Evolutionary conservation across 2,113 vertebrate genomes (phyloP).

Genomic region (Rhinopomastus cyanomelas): DNA sequence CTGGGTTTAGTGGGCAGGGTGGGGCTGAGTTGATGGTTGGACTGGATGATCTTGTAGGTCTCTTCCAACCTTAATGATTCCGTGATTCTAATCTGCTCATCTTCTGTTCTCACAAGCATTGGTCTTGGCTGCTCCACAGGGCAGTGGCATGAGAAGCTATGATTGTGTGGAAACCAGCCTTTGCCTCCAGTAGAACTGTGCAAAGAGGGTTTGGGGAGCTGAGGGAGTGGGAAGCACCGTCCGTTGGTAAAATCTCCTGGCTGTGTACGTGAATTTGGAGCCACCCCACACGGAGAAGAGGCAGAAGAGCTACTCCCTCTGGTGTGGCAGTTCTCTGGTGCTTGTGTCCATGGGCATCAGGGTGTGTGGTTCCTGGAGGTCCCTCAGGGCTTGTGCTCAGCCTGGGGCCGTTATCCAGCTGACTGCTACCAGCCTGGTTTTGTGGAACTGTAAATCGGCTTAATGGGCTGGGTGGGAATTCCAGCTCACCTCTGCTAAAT

Average conservation of each 20-base stretch:
- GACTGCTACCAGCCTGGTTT: not conserved
- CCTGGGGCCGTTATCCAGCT: not conserved
- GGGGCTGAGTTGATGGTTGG: too few species aligned
- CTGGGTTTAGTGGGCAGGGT: too few species aligned
- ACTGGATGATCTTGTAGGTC: too few species aligned
- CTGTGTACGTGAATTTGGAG: not conserved
- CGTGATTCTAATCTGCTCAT: not conserved
- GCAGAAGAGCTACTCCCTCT: not conserved
- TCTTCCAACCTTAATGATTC: too few species aligned
- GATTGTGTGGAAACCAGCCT: not conserved
- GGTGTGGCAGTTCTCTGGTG: fast-evolving
- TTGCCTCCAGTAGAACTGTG: not conserved
- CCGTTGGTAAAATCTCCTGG: fast-evolving
- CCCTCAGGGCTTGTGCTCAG: not conserved
- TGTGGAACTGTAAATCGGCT: slow-evolving; percentile 5
- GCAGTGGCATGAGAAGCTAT: not conserved
- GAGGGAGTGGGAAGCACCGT: not conserved
- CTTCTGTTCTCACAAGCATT: not conserved
- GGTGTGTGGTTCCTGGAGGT: not conserved
- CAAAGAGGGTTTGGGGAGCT: not conserved
- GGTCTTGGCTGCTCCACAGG: fast-evolving
- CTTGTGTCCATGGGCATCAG: not conserved
- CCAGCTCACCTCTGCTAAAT: slow-evolving; percentile 3
- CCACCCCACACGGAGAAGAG: not conserved
- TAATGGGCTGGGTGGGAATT: slow-evolving; percentile 48